Base-by-base conservation (phyloP, 2,888 invertebrate genomes). In the Clostera curtula region DNA sequence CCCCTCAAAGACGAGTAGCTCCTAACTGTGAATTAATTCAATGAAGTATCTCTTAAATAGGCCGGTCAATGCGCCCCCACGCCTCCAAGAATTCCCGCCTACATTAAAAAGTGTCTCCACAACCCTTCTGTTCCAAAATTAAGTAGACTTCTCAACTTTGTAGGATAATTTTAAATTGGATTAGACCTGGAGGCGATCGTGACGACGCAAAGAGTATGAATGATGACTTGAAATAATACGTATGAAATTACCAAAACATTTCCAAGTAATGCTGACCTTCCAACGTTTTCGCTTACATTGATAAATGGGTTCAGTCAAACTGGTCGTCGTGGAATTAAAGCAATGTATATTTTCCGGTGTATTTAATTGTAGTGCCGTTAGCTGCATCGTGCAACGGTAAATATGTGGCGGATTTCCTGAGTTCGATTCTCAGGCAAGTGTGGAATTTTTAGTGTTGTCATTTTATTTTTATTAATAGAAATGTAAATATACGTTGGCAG, bases 171-270 rank as follows among this genome's bases (percentile, higher is more conserved):
- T 73, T 68, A 76, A 80, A 79, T 77, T 77, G 66, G 71, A 69
- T 70, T 69, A 74, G 69, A 72, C 79, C 71, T 51, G 53, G 45
- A 65, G 75, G 69, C 55, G 65, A 61, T 75, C 82, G 80, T 80
- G 80, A 77, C 74, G 61, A 54, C 66, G 75, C 74, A 73, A 71
- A 75, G 71, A 68, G 68, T 73, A 75, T 76, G 76, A 79, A 70
- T 67, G 77, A 80, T 80, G 75, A 70, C 76, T 73, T 62, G 44
- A 29, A 48, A 37, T 49, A 40, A n/a, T 36, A 43, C 41, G 34
- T 43, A 48, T 34, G 35, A 37, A 48, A 47, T 45, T 56, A 56
- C 48, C 53, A 50, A 47, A 49, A 24, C 23, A 23, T 9, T 29
- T 31, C 67, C 64, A 60, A 33, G 28, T 42, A 49, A 36, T 16